A percentile compares a stretch with the other conserved stretches of the same genome.
These are phyloP conservation scores for Ypsolopha sequella DNA, from an alignment of 2,888 invertebrate species.

Conservation along the genomic window DNA sequence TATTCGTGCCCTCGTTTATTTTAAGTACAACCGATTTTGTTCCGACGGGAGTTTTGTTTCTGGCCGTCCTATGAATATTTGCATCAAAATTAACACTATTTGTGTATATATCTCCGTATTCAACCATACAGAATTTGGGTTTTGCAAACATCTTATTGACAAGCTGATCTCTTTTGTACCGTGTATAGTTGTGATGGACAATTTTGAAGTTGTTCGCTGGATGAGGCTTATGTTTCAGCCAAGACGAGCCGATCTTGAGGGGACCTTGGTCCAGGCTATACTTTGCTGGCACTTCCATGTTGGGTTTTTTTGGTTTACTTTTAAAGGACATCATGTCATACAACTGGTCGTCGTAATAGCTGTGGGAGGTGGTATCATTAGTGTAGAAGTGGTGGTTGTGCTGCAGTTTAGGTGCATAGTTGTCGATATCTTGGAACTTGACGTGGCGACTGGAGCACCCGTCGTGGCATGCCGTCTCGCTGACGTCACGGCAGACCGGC, in stretches of 20 bases:
- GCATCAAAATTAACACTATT: background rate
- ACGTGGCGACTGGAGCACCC: constrained; percentile 42
- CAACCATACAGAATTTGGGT: constrained; percentile 21
- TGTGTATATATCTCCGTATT: constrained; percentile 28
- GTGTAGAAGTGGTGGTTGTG: constrained; percentile 8
- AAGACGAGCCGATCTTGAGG: too few relatives aligned
- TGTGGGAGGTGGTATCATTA: constrained; percentile 11
- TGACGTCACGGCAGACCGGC: constrained; percentile 38
- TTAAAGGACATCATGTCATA: constrained; percentile 52
- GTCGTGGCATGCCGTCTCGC: constrained; percentile 15
- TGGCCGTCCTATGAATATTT: background rate
- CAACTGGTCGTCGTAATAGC: constrained; percentile 41
- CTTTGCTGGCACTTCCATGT: constrained; percentile 11
- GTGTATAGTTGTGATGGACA: background rate
- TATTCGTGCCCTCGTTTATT: too few relatives aligned
- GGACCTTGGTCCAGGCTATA: too few relatives aligned
- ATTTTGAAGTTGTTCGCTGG: background rate
- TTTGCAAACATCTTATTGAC: constrained; percentile 16
- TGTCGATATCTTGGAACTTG: constrained; percentile 38
- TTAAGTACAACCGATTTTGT: too few relatives aligned
- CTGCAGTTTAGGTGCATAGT: constrained; percentile 14
- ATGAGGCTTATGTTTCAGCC: background rate
- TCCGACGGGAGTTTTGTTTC: background rate
- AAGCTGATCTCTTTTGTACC: background rate
- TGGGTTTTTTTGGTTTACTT: constrained; percentile 18